These are phyloP conservation scores for Rhineura floridana DNA, from an alignment of 2,113 vertebrate species.

Conservation along the genomic window DNA sequence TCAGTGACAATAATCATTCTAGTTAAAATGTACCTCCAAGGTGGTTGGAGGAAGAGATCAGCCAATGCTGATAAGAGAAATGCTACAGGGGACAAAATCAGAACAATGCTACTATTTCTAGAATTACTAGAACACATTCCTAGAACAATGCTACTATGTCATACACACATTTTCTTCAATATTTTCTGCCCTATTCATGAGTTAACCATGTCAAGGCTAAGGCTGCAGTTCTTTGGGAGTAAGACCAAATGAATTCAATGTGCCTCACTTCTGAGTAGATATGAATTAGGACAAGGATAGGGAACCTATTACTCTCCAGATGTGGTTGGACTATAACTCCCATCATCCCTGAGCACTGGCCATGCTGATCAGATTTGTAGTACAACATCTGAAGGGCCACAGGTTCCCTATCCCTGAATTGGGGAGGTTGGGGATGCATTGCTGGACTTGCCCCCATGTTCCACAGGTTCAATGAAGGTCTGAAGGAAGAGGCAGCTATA, in stretches of 20 bases:
- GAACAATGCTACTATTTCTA: neutral
- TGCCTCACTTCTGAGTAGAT: no score
- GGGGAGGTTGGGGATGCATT: neutral
- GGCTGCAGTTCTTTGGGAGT: no score
- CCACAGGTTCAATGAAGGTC: neutral
- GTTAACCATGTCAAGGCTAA: neutral
- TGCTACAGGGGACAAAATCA: neutral
- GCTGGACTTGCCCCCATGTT: neutral
- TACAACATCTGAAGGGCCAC: no score
- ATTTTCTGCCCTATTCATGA: neutral
- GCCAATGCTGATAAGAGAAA: no score
- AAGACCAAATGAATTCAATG: no score
- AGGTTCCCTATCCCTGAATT: no score
- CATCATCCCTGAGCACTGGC: no score
- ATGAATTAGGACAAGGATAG: no score
- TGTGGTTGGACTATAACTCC: no score
- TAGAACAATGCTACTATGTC: neutral
- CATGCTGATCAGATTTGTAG: no score
- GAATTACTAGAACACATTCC: neutral
- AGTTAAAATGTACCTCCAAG: conserved; percentile 10
- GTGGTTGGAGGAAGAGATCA: neutral
- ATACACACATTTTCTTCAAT: neutral
- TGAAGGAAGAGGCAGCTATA: neutral
- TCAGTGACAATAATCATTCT: neutral
- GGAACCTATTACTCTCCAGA: no score